Conservation (phyloP, 2,888 invertebrate genomes). For the Cryptocephalus primarius region DNA sequence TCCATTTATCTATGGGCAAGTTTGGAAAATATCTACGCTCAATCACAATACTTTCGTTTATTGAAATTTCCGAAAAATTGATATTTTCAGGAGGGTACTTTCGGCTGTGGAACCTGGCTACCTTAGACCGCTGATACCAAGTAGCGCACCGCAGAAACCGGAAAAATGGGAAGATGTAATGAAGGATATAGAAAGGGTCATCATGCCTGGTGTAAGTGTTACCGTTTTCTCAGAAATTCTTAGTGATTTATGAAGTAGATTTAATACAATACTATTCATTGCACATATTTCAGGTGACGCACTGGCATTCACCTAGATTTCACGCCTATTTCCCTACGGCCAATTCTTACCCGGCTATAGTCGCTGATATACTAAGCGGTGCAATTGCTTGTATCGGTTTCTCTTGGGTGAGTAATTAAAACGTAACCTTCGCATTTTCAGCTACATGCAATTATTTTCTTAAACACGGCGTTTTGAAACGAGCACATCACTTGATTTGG, state of each 20-base stretch:
- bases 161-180: constrained; percentile 89
- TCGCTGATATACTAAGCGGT: constrained; percentile 89
- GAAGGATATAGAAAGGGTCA: constrained; percentile 84
- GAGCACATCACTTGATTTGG: no score
- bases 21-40: no score
- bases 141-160: constrained; percentile 68
- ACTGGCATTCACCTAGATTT: constrained; percentile 94
- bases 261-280: not conserved
- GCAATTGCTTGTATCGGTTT: constrained; percentile 95
- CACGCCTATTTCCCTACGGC: constrained; percentile 93
- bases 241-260: not conserved
- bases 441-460: no score
- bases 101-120: constrained; percentile 92
- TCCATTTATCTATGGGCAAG: no score
- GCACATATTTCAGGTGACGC: constrained; percentile 53
- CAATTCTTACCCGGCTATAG: constrained; percentile 86
- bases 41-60: no score
- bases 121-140: constrained; percentile 75
- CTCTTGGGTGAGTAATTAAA: constrained; percentile 64
- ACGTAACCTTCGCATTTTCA: no score
- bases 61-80: no score
- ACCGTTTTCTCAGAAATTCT: not conserved
- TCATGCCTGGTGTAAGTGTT: constrained; percentile 82
- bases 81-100: constrained; percentile 59
- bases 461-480: no score